Conservation (phyloP, 1,140 invertebrate species). For the Brachionus manjavacas region DNA sequence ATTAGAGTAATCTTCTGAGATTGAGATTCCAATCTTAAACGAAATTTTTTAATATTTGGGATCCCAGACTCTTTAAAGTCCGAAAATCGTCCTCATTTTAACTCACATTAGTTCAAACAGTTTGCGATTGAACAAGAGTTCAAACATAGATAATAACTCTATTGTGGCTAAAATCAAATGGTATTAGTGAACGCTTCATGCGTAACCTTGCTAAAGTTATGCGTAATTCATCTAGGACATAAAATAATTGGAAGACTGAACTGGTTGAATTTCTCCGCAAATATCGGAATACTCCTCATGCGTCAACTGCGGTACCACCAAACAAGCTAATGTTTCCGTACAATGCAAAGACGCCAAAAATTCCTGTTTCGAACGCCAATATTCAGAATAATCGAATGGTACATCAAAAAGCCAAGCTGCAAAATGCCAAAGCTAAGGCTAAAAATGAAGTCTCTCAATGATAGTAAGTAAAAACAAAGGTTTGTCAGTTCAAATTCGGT, state of each 20-base stretch:
- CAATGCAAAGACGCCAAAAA: neutral
- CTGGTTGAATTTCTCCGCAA: neutral
- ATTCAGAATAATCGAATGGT: too few species aligned
- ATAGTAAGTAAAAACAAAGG: too few species aligned
- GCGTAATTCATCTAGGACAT: neutral
- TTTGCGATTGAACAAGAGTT: neutral
- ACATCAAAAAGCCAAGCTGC: too few species aligned
- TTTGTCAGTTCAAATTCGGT: neutral
- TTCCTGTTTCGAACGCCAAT: neutral
- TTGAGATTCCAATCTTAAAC: neutral
- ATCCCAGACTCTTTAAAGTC: neutral
- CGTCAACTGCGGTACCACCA: neutral
- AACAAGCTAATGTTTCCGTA: neutral
- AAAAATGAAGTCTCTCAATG: too few species aligned
- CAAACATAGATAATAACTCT: neutral
- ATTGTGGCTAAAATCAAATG: neutral
- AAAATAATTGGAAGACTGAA: neutral
- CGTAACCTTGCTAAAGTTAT: neutral
- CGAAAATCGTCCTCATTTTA: neutral
- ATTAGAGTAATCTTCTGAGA: neutral
- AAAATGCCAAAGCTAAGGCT: too few species aligned
- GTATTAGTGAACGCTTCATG: neutral
- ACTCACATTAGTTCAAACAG: neutral
- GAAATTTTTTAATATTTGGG: neutral
- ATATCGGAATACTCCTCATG: neutral